phyloP scores from a whole-genome alignment of 1,140 invertebrate species.

The Neodiprion fabricii region DNA sequence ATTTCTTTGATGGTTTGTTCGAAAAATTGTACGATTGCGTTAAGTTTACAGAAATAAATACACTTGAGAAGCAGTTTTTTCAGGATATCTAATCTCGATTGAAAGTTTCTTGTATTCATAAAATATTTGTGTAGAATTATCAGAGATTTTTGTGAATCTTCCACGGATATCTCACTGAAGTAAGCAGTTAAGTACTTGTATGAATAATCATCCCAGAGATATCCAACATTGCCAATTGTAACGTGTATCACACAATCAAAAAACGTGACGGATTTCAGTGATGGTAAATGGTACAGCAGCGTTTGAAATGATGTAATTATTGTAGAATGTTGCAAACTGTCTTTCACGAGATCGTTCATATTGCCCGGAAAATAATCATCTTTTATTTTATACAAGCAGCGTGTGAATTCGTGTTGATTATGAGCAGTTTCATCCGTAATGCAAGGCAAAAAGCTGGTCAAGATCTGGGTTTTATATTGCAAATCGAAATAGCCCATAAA shows the following conservation, averaged over 20 bases:
- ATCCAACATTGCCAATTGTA: conserved; percentile 38
- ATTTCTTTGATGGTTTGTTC: conserved; percentile 41
- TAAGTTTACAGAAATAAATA: conserved; percentile 36
- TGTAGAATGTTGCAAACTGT: conserved; percentile 32
- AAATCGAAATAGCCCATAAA: conserved; percentile 30
- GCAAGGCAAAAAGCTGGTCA: conserved; percentile 50
- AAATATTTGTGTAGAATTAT: conserved; percentile 38
- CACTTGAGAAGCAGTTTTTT: conserved; percentile 42
- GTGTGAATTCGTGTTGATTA: conserved; percentile 32
- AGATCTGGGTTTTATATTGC: conserved; percentile 40
- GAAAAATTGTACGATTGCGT: conserved; percentile 43
- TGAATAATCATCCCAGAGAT: conserved; percentile 41
- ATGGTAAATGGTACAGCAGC: conserved; percentile 42
- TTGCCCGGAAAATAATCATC: conserved; percentile 8
- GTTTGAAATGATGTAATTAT: conserved; percentile 43
- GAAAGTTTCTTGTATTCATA: conserved; percentile 28
- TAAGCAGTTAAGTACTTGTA: conserved; percentile 39
- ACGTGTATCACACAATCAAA: conserved; percentile 43
- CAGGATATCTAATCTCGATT: conserved; percentile 42
- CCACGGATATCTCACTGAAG: conserved; percentile 31
- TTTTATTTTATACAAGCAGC: conserved; percentile 32
- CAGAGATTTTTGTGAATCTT: conserved; percentile 39
- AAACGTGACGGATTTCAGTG: conserved; percentile 45
- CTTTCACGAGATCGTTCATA: conserved; percentile 16
- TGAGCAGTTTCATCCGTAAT: conserved; percentile 34